Evolutionary conservation across 2,888 invertebrate species (phyloP).

Genomic region (Hemistola chrysoprasaria): DNA sequence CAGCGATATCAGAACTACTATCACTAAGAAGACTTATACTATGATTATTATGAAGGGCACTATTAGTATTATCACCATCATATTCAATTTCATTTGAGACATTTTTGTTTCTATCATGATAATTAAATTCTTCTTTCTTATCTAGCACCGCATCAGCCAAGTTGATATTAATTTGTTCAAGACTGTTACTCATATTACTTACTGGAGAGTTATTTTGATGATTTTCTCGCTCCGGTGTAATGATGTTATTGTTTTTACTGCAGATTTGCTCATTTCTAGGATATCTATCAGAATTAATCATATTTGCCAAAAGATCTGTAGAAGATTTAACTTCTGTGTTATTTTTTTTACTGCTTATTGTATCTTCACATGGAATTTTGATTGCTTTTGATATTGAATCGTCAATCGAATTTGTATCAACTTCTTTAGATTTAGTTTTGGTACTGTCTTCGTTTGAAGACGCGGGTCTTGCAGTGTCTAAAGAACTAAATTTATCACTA

Average conservation of each 20-base stretch:
- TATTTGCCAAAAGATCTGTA: slow-evolving; percentile 45
- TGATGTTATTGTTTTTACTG: too few species aligned
- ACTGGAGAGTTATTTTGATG: slow-evolving; percentile 7
- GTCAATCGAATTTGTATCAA: slow-evolving; percentile 2
- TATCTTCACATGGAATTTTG: slow-evolving; percentile 2
- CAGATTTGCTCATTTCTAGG: background rate
- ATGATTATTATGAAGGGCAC: background rate
- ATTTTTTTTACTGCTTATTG: slow-evolving; percentile 18
- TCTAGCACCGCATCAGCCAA: background rate
- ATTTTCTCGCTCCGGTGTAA: background rate
- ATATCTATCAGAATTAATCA: slow-evolving; percentile 28
- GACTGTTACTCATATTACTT: slow-evolving; percentile 23
- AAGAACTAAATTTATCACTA: slow-evolving; percentile 28
- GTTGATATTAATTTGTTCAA: background rate
- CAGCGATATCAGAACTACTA: slow-evolving; percentile 48
- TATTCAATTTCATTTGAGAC: background rate
- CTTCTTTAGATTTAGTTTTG: slow-evolving; percentile 7
- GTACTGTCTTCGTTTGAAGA: background rate
- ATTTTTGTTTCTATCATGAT: background rate
- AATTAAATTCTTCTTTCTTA: background rate
- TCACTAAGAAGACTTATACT: slow-evolving; percentile 26
- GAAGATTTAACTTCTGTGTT: slow-evolving; percentile 43
- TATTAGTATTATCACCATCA: background rate
- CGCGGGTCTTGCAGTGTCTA: slow-evolving; percentile 5
- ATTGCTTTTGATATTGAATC: slow-evolving; percentile 2